phyloP scores from a whole-genome alignment of 2,888 invertebrate genomes.

The Drosophila putrida region DNA sequence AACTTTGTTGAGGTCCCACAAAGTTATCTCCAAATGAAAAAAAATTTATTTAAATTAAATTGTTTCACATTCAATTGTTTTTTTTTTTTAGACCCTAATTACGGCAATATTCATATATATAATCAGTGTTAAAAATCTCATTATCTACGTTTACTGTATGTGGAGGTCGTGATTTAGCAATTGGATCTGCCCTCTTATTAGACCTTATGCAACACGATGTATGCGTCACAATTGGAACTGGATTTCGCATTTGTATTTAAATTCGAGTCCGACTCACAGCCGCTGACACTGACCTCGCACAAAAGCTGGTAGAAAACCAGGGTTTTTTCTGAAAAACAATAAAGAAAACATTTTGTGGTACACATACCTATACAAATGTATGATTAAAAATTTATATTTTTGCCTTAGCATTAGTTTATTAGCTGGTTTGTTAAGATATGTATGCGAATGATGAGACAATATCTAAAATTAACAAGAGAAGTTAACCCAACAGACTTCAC shows the following conservation, averaged over 20 bases:
- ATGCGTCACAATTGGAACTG: slow-evolving; percentile 40
- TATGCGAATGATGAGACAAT: slow-evolving; percentile 63
- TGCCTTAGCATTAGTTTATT: slow-evolving; percentile 26
- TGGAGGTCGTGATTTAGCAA: slow-evolving; percentile 40
- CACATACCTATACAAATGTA: slow-evolving; percentile 2
- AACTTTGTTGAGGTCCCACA: slow-evolving; percentile 1
- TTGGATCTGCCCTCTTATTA: slow-evolving; percentile 32
- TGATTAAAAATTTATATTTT: slow-evolving; percentile 5
- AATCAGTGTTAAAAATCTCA: slow-evolving; percentile 9
- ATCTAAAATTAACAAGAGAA: slow-evolving; percentile 62
- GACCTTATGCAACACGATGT: slow-evolving; percentile 9
- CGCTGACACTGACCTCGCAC: slow-evolving; percentile 64
- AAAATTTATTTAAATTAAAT: background rate
- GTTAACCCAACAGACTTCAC: slow-evolving; percentile 18
- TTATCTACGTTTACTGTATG: slow-evolving; percentile 4
- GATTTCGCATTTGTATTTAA: slow-evolving; percentile 7
- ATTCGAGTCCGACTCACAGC: slow-evolving; percentile 6
- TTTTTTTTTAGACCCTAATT: slow-evolving; percentile 41
- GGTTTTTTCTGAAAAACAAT: slow-evolving; percentile 22
- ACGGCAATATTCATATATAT: slow-evolving; percentile 37
- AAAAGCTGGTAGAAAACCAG: slow-evolving; percentile 47
- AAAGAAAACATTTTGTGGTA: background rate
- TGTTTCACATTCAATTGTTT: background rate
- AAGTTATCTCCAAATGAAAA: background rate
- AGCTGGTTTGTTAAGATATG: slow-evolving; percentile 23